phyloP scores from a whole-genome alignment of 2,888 invertebrate species.

The Bellardia pandia region DNA sequence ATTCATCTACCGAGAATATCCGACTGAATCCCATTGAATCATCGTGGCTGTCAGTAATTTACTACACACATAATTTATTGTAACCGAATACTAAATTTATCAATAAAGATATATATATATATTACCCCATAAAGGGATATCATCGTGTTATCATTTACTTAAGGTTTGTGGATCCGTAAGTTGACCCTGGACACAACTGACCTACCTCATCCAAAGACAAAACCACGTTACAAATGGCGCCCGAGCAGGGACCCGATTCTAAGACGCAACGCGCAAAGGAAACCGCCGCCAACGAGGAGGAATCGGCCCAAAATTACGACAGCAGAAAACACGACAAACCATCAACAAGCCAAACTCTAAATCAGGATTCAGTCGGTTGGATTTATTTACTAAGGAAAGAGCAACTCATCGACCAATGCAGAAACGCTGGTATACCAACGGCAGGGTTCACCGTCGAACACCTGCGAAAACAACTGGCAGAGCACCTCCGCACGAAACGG shows the following conservation, averaged over 20 bases:
- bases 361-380: neutral
- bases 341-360: neutral
- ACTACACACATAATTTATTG: too few species aligned
- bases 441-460: slow-evolving; percentile 12
- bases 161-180: too few species aligned
- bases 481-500: neutral
- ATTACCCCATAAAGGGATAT: too few species aligned
- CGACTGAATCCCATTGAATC: too few species aligned
- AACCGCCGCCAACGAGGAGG: neutral
- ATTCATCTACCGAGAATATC: too few species aligned
- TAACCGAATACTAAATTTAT: too few species aligned
- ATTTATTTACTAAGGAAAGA: slow-evolving; percentile 7
- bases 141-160: too few species aligned
- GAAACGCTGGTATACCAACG: neutral
- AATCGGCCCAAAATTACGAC: neutral
- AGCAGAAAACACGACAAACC: neutral
- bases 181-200: too few species aligned
- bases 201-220: neutral
- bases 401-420: neutral
- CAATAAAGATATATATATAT: too few species aligned
- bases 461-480: neutral
- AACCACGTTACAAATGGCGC: slow-evolving; percentile 4
- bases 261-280: neutral
- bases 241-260: slow-evolving; percentile 1
- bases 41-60: too few species aligned